Base-by-base conservation (phyloP, 1,140 invertebrate species). In the Scylla paramamosain region DNA sequence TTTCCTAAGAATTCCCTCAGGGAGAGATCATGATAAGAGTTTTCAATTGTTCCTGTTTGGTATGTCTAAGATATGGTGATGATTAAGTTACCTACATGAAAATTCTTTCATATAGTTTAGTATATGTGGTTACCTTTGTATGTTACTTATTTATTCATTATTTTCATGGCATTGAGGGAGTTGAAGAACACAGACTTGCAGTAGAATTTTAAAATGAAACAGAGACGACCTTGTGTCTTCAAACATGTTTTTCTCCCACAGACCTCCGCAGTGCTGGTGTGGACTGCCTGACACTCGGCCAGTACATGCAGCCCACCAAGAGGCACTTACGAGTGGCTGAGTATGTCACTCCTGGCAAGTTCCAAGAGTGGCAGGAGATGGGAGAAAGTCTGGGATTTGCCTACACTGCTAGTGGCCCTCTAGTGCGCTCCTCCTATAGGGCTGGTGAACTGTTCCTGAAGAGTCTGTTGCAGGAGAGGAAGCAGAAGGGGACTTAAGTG, bases 271-370 rank as follows among this genome's bases (percentile, higher is more conserved):
- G 97, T 28, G 98, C 97, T 52, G 98, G 98, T 45, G 99, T 99
- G 0, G 99, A 99, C 96, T 99, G 99, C 97, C 96, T 99, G 0
- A 99, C 99, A 0, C 97, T 99, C 10, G 99, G 99, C 0, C 99
- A 99, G 97, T 99, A 99, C 97, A 99, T 99, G 99, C 99, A 99
- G 97, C 99, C 99, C 0, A 99, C 99, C 3, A 99, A 99, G 97
- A 97, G 98, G 90, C 99, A 99, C 97, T 97, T 99, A 7, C 99
- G 99, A 97, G 99, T 97, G 93, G 93, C 98, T 90, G 99, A 99
- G 97, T 99, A 99, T 97, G 98, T 99, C 0, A 99, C 99, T 0
- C 99, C 99, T 0, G 98, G 98, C 96, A 99, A 99, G 97, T 99
- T 99, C 97, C 98, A 98, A 96, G 97, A 98, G 94, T 99, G 99